Percentiles rank a stretch among this genome's conserved stretches.
Conservation (phyloP, 2,113 vertebrate genomes). For the Myiozetetes cayanensis region DNA sequence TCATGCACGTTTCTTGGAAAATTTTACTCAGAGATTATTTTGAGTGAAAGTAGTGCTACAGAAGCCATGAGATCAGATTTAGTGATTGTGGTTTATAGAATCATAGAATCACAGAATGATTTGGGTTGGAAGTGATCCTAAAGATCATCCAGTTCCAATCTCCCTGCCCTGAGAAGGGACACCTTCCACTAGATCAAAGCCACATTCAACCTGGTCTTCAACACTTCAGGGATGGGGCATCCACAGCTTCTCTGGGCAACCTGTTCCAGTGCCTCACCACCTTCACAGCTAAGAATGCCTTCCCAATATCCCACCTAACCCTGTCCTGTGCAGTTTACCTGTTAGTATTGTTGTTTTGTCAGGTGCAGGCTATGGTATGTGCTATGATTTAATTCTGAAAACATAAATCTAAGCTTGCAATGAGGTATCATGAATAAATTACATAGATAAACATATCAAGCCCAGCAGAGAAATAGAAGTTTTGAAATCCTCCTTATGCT, state of each 20-base stretch:
- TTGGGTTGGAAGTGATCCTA: background rate
- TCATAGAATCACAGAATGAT: background rate
- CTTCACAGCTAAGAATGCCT: background rate
- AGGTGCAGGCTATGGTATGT: background rate
- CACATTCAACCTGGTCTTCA: background rate
- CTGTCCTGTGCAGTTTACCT: background rate
- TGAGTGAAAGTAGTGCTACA: background rate
- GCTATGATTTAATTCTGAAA: background rate
- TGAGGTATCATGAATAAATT: constrained; percentile 5
- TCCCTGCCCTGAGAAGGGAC: background rate
- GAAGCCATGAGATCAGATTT: background rate
- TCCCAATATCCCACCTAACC: background rate
- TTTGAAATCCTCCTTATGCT: constrained; percentile 11
- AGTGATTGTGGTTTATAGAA: background rate
- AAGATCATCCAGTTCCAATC: background rate
- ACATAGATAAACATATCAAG: constrained; percentile 7
- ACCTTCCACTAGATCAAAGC: background rate
- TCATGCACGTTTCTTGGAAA: background rate
- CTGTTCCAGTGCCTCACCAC: background rate
- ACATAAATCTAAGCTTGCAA: background rate
- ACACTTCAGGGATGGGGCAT: background rate
- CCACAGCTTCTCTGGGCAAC: background rate
- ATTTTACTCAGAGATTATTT: background rate
- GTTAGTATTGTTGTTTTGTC: background rate
- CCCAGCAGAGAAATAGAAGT: background rate